Conservation (phyloP, 2,888 invertebrate genomes). For the Lordiphosa fenestrarum region DNA sequence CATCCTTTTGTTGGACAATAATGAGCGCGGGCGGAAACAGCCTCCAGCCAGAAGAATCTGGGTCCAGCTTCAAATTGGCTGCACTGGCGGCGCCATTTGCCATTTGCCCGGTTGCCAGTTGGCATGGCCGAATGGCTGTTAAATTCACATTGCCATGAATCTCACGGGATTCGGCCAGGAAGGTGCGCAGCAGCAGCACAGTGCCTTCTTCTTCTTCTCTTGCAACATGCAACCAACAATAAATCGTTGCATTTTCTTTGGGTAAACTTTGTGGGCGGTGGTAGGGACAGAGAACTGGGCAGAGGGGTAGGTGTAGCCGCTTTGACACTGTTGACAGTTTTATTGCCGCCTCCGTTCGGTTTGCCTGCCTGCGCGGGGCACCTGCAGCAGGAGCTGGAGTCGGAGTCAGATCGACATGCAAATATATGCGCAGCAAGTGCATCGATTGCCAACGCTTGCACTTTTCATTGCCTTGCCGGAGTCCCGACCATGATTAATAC, state of each 20-base stretch:
- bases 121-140: conserved; percentile 29
- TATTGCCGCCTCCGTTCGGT: conserved; percentile 34
- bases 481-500: conserved; percentile 8
- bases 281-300: no score
- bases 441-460: conserved; percentile 12
- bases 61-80: conserved; percentile 6
- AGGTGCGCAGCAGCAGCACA: conserved; percentile 4
- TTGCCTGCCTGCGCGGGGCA: conserved; percentile 20
- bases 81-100: conserved; percentile 4
- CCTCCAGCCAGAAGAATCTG: background rate
- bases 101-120: conserved; percentile 12
- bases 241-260: conserved; percentile 47
- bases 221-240: conserved; percentile 35
- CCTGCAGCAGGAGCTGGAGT: conserved; percentile 15
- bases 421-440: conserved; percentile 31
- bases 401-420: conserved; percentile 30
- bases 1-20: no score
- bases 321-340: conserved; percentile 47
- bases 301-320: background rate
- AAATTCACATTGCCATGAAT: conserved; percentile 44
- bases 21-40: background rate
- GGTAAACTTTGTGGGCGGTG: conserved; percentile 27
- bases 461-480: conserved; percentile 4
- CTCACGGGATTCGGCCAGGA: conserved; percentile 13
- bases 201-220: conserved; percentile 31